Evolutionary conservation across 2,113 vertebrate genomes (phyloP).

Genomic region (Castor canadensis): DNA sequence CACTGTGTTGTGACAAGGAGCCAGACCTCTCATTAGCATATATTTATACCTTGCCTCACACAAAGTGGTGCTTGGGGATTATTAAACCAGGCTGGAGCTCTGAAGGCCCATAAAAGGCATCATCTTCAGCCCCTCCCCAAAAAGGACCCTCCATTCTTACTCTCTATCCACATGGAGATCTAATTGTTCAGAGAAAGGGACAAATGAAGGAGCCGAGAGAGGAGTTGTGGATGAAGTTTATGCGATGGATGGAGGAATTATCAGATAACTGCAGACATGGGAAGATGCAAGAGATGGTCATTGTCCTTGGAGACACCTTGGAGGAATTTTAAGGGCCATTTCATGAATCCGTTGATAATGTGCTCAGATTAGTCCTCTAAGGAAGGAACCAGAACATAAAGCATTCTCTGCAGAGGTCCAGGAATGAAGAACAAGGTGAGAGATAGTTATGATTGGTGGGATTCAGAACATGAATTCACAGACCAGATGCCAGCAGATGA

Average conservation of each 20-base stretch:
- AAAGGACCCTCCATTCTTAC: slow-evolving; percentile 29
- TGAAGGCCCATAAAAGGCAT: slow-evolving; percentile 71
- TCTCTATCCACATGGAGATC: slow-evolving; percentile 64
- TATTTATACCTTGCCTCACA: slow-evolving; percentile 79
- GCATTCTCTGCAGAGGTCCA: not conserved
- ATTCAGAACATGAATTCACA: not conserved
- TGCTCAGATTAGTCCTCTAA: not conserved
- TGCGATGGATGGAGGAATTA: slow-evolving; percentile 29
- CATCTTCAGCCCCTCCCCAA: slow-evolving; percentile 48
- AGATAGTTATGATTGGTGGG: slow-evolving; percentile 16
- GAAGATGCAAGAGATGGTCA: not conserved
- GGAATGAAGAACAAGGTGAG: not conserved
- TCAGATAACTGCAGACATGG: slow-evolving; percentile 40
- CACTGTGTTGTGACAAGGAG: slow-evolving; percentile 86
- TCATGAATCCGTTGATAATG: not conserved
- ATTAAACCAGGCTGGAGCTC: slow-evolving; percentile 70
- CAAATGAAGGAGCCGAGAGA: slow-evolving; percentile 49
- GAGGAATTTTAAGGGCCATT: slow-evolving; percentile 33
- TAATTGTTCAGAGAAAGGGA: slow-evolving; percentile 71
- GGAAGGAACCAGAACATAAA: not conserved
- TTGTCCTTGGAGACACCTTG: slow-evolving; percentile 9
- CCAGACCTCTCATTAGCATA: slow-evolving; percentile 83
- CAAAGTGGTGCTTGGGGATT: slow-evolving; percentile 74
- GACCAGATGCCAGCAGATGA: not conserved
- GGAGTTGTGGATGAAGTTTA: slow-evolving; percentile 45